phyloP scores from a whole-genome alignment of 64 coral and sea anemone genomes.

The Platygyra sinensis region DNA sequence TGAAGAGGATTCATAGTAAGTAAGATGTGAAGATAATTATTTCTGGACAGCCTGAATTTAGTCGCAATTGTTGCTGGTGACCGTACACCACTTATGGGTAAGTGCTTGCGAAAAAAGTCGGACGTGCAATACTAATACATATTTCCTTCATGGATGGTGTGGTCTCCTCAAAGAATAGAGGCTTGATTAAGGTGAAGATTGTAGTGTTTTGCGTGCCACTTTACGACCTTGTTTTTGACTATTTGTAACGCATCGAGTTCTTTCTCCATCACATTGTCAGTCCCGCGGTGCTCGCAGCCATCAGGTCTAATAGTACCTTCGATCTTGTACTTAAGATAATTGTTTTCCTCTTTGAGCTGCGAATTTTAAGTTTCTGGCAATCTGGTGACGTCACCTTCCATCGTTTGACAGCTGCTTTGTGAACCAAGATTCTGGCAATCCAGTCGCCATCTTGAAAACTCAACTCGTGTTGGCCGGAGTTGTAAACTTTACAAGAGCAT shows the following conservation, averaged over 20 bases:
- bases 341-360: conserved; percentile 65
- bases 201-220: conserved; percentile 47
- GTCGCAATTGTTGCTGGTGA: no score
- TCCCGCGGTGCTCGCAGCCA: conserved; percentile 59
- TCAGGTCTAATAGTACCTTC: conserved; percentile 68
- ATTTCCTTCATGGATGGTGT: no score
- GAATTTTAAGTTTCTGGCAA: conserved; percentile 55
- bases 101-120: no score
- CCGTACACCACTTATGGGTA: no score
- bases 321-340: conserved; percentile 68
- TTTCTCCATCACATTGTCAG: conserved; percentile 66
- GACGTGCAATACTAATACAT: no score
- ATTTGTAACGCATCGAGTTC: conserved; percentile 66
- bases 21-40: no score
- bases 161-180: no score
- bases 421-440: conserved; percentile 48
- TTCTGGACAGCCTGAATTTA: no score
- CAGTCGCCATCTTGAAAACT: conserved; percentile 76
- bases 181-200: no score
- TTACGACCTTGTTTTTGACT: conserved; percentile 49
- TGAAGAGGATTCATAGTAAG: no score
- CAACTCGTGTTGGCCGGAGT: conserved; percentile 56
- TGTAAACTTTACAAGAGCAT: conserved; percentile 59
- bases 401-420: conserved; percentile 26
- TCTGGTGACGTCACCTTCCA: conserved; percentile 38